Evolutionary conservation across 1,140 invertebrate species (phyloP).

Genomic region (Heliconius melpomene): DNA sequence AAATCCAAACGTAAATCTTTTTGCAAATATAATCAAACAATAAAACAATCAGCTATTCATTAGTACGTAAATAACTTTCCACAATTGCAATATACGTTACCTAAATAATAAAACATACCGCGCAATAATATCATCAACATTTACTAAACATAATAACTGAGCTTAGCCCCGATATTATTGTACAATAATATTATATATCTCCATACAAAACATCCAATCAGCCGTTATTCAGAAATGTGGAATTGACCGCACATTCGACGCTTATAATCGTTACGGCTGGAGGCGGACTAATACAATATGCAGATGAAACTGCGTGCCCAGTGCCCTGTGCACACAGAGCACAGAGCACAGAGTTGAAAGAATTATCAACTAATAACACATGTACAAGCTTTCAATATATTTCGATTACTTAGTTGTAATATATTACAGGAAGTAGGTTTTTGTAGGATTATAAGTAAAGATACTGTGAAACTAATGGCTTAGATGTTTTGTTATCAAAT

Average conservation of each 20-base stretch:
- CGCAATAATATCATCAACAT: not conserved
- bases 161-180: not conserved
- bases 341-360: too few relatives aligned
- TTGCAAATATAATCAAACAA: not conserved
- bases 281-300: constrained; percentile 6
- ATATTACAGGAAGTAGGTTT: too few relatives aligned
- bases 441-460: too few relatives aligned
- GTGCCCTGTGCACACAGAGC: not conserved
- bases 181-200: constrained; percentile 11
- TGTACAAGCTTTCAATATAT: not conserved
- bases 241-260: constrained; percentile 1
- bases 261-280: not conserved
- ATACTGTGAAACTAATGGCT: too few relatives aligned
- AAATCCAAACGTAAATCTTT: too few relatives aligned
- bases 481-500: too few relatives aligned
- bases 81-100: not conserved
- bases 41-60: not conserved
- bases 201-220: constrained; percentile 11
- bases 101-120: not conserved
- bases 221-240: not conserved
- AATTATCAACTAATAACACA: not conserved
- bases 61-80: not conserved
- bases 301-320: not conserved
- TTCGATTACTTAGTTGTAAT: not conserved
- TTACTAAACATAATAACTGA: constrained; percentile 3